Evolutionary conservation across 23 tunicate genomes (phyloP), one percentile per base, ranked within the genome.

Genomic region (Styela clava): DNA sequence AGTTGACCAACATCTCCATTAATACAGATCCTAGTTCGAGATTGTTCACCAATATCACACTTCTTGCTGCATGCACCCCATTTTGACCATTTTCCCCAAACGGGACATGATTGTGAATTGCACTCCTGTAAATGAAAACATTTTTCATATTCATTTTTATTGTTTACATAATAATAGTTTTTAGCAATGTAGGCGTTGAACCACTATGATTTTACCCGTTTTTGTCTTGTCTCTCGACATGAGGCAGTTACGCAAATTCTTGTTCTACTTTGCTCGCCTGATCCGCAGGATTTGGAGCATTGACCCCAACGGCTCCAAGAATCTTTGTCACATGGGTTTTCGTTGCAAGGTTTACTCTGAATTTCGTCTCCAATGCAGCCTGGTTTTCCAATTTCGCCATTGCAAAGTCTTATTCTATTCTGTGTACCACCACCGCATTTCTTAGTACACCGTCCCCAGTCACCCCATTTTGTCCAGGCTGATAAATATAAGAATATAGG

Each of bases 391-490:
- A 35, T 30, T 19, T 16, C 63, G 24, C 36, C 69, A 1, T 2
- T 36, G 52, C 88, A 84, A 31, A 44, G 31, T 63, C 88, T 33
- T 3, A 22, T 62, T 78, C 83, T 52, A 5, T 35, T 9, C 78
- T 67, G 83, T 16, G 76, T 64, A 2, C 88, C 88, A 2, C 88
- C 88, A 31, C 52, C 64, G 63, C 88, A 84, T 29, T 2, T 18
- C 23, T 33, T 65, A 22, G 76, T 63, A 31, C 88, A 84, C 32
- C 32, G 9, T 3, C 56, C 23, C 83, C 83, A 77, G 5, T 37
- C 31, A 27, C 35, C 34, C 88, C 88, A 84, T 3, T 34, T 63
- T 16, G 29, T 33, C 88, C 88, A 84, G 30, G n/a, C 88, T 84
- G 56, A 34, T 34, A 31, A 22, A 21, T 19, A 74, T 83, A 31